Evolutionary conservation across 2,113 vertebrate species (phyloP).

Genomic region (Tupaia tana): DNA sequence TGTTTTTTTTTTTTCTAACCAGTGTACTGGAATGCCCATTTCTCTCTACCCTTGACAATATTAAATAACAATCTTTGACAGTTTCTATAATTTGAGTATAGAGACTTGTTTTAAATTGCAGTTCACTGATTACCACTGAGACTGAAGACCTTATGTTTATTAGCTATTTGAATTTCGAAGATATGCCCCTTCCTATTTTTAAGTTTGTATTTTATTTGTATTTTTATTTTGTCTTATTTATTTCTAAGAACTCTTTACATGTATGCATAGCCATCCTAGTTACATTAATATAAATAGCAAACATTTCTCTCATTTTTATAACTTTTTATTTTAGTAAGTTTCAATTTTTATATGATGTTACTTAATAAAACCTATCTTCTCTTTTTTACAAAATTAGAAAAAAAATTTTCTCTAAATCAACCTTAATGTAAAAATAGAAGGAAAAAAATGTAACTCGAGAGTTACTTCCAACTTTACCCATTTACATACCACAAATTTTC

Average conservation of each 20-base stretch:
- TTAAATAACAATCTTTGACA: not conserved
- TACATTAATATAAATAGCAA: not conserved
- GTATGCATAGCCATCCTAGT: not conserved
- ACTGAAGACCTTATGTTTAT: not conserved
- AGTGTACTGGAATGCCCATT: not conserved
- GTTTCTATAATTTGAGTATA: not conserved
- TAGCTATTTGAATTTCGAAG: constrained; percentile 4
- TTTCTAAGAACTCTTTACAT: constrained; percentile 17
- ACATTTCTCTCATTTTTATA: not conserved
- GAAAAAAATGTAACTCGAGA: constrained; percentile 44
- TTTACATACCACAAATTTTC: constrained; percentile 94
- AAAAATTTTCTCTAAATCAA: constrained; percentile 17
- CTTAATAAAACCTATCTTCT: not conserved
- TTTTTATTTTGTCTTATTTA: not conserved
- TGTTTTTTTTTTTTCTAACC: not conserved
- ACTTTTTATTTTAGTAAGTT: constrained; percentile 34
- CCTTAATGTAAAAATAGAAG: not conserved
- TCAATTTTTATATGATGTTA: constrained; percentile 29
- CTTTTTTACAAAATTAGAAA: not conserved
- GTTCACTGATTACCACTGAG: not conserved
- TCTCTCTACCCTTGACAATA: not conserved
- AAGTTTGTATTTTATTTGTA: not conserved
- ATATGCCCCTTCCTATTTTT: not conserved
- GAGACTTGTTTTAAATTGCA: constrained; percentile 28
- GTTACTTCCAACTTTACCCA: not conserved